A percentile compares a stretch with the other conserved stretches of the same genome.
Conservation (phyloP, 2,797 vertebrate species). For the Ibycter americanus region DNA sequence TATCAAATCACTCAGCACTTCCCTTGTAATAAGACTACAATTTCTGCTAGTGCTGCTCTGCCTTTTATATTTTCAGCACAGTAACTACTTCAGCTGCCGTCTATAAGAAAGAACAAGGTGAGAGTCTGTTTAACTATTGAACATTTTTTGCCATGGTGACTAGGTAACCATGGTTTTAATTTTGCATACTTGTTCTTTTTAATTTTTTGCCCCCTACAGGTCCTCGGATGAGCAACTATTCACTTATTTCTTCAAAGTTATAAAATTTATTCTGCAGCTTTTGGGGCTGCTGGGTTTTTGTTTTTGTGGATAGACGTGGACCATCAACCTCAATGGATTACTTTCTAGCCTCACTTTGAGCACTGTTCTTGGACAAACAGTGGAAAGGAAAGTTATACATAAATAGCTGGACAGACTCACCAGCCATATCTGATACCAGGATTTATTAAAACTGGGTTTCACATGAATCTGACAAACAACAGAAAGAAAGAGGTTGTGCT, state of each 20-base stretch:
- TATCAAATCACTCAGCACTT: neutral
- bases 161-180: neutral
- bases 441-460: neutral
- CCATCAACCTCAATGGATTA: neutral
- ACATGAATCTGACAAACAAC: neutral
- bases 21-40: neutral
- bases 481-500: neutral
- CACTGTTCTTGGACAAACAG: neutral
- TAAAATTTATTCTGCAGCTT: neutral
- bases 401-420: neutral
- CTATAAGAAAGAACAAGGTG: neutral
- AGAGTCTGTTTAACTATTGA: neutral
- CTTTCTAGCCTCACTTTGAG: neutral
- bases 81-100: neutral
- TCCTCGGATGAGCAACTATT: neutral
- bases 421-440: neutral
- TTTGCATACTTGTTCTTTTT: neutral
- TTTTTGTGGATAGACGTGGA: neutral
- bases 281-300: rapidly evolving
- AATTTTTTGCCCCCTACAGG: neutral
- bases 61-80: neutral
- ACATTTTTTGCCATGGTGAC: neutral
- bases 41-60: neutral
- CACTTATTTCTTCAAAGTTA: neutral
- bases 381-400: neutral